phyloP scores from a whole-genome alignment of 2,797 vertebrate species.

The Centroberyx gerrardi region DNA sequence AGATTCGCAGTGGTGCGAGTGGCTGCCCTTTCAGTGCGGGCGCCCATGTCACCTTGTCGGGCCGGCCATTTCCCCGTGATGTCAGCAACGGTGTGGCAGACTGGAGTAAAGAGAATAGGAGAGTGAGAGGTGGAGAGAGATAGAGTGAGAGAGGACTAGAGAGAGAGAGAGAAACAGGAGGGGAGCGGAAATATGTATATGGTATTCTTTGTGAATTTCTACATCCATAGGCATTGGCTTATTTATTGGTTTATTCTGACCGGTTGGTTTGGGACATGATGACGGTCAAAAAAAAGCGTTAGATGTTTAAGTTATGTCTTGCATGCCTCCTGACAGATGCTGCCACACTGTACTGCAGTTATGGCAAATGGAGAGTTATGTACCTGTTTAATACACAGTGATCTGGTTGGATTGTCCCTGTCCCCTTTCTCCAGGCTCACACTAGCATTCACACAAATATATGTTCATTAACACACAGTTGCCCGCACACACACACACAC shows the following conservation, averaged over 20 bases:
- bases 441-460: constrained; percentile 46
- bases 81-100: constrained; percentile 52
- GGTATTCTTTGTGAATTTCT: background rate
- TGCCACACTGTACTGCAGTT: background rate
- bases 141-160: constrained; percentile 2
- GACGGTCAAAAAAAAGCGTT: too few species aligned
- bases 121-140: background rate
- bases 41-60: constrained; percentile 70
- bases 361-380: background rate
- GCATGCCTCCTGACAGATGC: background rate
- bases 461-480: constrained; percentile 49
- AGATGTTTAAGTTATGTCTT: too few species aligned
- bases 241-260: constrained; percentile 7
- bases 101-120: background rate
- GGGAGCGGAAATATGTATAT: constrained; percentile 27
- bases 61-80: constrained; percentile 58
- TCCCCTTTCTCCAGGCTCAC: constrained; percentile 32
- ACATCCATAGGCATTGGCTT: background rate
- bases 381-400: constrained; percentile 12
- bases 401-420: constrained; percentile 58
- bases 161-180: background rate
- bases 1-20: constrained; percentile 75
- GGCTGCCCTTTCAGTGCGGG: constrained; percentile 76
- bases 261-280: too few species aligned
- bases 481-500: background rate